Evolutionary conservation across 2,888 invertebrate species (phyloP).

Genomic region (Aphrophora alni): DNA sequence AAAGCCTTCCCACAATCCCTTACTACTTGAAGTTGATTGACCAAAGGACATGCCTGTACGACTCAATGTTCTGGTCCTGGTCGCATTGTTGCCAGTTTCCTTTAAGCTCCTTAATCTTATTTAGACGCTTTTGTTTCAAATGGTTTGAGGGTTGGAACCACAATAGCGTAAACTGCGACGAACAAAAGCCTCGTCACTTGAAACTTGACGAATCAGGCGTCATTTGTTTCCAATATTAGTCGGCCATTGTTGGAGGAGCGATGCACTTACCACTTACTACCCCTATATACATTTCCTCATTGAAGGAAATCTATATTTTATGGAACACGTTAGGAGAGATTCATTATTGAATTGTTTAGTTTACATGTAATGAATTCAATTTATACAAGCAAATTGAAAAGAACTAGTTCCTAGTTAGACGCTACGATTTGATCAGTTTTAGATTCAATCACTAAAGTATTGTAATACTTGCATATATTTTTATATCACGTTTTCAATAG

Average conservation of each 20-base stretch:
- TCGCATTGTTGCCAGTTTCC: background rate
- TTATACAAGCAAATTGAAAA: too few relatives aligned
- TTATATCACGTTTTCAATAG: too few relatives aligned
- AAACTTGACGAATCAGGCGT: background rate
- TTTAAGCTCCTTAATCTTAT: slow-evolving; percentile 21
- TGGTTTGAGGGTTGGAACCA: background rate
- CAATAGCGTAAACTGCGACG: slow-evolving; percentile 12
- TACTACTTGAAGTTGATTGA: too few relatives aligned
- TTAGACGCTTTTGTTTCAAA: slow-evolving; percentile 18
- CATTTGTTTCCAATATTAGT: background rate
- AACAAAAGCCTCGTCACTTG: background rate
- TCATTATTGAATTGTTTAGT: too few relatives aligned
- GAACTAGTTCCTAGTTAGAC: too few relatives aligned
- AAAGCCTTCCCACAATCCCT: too few relatives aligned
- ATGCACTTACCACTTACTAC: background rate
- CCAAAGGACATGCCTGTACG: too few relatives aligned
- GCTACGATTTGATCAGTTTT: too few relatives aligned
- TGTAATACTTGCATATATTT: too few relatives aligned
- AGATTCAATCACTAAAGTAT: too few relatives aligned
- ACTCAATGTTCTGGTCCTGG: background rate
- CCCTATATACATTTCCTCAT: background rate
- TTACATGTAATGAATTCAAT: too few relatives aligned
- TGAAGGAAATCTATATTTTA: background rate
- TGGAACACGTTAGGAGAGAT: background rate
- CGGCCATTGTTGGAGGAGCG: background rate